A percentile compares a stretch with the other conserved stretches of the same genome.
Conservation (phyloP, 2,113 vertebrate genomes). For the Chitala chitala region DNA sequence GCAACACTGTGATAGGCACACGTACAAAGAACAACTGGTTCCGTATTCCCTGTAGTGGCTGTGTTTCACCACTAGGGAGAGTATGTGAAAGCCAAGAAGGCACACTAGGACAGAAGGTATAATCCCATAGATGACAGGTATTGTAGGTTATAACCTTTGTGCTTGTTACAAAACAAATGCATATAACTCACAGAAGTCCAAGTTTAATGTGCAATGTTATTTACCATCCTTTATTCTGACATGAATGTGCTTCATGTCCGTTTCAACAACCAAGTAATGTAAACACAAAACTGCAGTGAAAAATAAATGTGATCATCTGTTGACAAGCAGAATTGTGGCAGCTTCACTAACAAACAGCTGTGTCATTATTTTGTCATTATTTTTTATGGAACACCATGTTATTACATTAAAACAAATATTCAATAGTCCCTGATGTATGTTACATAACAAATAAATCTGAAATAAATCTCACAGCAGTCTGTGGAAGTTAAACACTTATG, state of each 20-base stretch:
- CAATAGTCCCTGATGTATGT: too few relatives aligned
- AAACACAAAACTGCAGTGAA: not conserved
- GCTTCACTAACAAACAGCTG: not conserved
- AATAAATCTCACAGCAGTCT: not conserved
- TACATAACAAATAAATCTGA: not conserved
- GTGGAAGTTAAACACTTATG: not conserved
- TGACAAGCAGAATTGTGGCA: not conserved
- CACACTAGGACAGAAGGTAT: too few relatives aligned
- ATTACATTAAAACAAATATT: not conserved
- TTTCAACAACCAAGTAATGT: not conserved
- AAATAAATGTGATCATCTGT: not conserved
- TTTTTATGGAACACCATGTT: conserved; percentile 8
- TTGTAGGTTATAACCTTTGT: not conserved
- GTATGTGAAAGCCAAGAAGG: too few relatives aligned
- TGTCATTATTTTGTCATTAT: not conserved
- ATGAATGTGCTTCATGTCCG: not conserved
- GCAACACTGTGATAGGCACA: too few relatives aligned
- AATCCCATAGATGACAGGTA: not conserved
- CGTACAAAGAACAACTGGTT: too few relatives aligned
- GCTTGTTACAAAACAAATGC: not conserved
- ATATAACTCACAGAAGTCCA: not conserved
- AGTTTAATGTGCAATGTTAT: not conserved
- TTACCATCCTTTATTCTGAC: conserved; percentile 1
- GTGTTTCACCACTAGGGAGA: too few relatives aligned
- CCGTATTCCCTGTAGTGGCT: too few relatives aligned